Percentiles rank a stretch among this genome's conserved stretches.
phyloP scores from a whole-genome alignment of 2,113 vertebrate species.

The Syngnathoides biaculeatus region DNA sequence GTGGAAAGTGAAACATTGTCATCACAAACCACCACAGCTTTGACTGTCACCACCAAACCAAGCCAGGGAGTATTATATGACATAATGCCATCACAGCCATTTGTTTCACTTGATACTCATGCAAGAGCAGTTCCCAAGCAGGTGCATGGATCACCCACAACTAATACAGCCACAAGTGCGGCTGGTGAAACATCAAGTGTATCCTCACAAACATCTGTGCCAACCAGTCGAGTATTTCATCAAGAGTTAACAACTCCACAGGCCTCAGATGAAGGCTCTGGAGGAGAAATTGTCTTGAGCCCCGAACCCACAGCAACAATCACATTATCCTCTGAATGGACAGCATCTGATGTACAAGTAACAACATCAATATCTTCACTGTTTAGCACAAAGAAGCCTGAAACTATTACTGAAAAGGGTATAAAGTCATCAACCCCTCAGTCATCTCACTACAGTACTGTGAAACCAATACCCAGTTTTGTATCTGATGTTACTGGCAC shows the following conservation, averaged over 20 bases:
- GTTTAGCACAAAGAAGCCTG: conserved; percentile 40
- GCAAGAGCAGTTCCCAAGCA: conserved; percentile 1
- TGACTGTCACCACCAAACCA: conserved; percentile 10
- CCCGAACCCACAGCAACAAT: conserved; percentile 4
- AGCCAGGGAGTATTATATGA: conserved; percentile 19
- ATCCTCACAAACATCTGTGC: conserved; percentile 7
- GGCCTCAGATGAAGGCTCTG: conserved; percentile 18
- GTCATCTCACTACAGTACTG: conserved; percentile 11
- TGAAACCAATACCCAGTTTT: not conserved
- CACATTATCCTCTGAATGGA: conserved; percentile 4
- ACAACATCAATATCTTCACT: conserved; percentile 17
- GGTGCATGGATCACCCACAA: conserved; percentile 1
- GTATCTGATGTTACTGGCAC: conserved; percentile 1
- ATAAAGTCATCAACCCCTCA: not conserved
- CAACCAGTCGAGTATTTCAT: conserved; percentile 13
- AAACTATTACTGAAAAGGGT: conserved; percentile 7
- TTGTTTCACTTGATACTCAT: conserved; percentile 9
- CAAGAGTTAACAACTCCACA: conserved; percentile 16
- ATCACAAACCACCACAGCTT: not conserved
- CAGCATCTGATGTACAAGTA: conserved; percentile 12
- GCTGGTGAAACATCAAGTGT: not conserved
- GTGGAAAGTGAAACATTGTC: conserved; percentile 9
- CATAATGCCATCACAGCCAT: conserved; percentile 12
- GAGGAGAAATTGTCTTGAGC: not conserved
- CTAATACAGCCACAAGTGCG: conserved; percentile 17